Evolutionary conservation across 53 echinoderm and acorn worm species (phyloP), one percentile per base, ranked within the genome.

Genomic region (Holothuria leucospilota): DNA sequence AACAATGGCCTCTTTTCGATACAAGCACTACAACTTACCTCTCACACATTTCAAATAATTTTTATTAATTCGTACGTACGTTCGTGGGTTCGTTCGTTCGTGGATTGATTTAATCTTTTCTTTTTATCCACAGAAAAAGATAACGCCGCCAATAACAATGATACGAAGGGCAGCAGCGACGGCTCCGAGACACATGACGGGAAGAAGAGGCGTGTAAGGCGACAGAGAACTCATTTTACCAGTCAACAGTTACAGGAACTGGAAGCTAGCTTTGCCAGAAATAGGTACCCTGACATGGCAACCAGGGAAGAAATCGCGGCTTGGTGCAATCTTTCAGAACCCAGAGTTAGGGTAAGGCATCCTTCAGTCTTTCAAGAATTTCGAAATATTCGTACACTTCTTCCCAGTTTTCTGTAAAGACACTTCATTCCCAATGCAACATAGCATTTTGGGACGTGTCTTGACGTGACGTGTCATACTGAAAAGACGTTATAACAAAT

Each of bases 221-320:
- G 99, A 82, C 99, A 99, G 86, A 89, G 99, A 70, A 99, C 99
- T 72, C 99, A 95, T 69, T 99, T 95, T 91, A 99, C 99, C 62
- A 95, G 95, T 52, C 99, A 99, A 69, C 99, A 99, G 86, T 92
- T 99, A 51, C 99, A 98, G 79, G 99, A 99, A 80, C 94, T 99
- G 2, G 99, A 99, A 87, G 99, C 99, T 0, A 93, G 93, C 78
- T 99, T 95, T 61, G 95, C 99, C 41, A 88, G 95, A 75, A 99
- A 95, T 84, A 88, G 95, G 52, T 95, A 95, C 66, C 99, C 95
- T 25, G 95, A 95, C 77, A 95, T 95, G 95, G 93, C 99, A 8
- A 95, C 95, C 1, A 88, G 95, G 56, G 95, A 99, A 68, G 95
- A 95, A 84, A 95, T 95, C 60, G 86, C 95, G 40, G 95, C 95